A percentile compares a stretch with the other conserved stretches of the same genome.
These are phyloP conservation scores for Pituophis catenifer DNA, from an alignment of 2,113 vertebrate genomes.

Conservation along the genomic window DNA sequence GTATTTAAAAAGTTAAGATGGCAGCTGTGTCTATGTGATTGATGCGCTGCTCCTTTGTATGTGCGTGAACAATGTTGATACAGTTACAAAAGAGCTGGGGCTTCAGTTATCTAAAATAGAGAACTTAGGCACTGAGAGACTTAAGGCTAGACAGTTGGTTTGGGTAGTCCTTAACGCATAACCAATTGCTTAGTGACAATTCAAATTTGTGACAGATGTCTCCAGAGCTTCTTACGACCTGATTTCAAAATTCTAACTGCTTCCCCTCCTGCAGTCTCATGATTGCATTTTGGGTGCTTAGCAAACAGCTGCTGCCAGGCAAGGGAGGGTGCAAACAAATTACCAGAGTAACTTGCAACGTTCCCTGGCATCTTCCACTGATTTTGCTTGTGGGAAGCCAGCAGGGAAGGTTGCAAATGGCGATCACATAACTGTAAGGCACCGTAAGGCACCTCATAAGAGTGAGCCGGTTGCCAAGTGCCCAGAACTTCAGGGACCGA, in stretches of 20 bases:
- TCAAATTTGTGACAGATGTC: neutral
- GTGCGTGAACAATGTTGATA: neutral
- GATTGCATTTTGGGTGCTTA: too few relatives aligned
- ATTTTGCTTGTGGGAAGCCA: neutral
- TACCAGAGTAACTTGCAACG: neutral
- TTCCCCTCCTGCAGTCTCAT: neutral
- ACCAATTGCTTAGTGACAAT: neutral
- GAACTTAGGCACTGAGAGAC: neutral
- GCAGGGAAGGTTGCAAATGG: neutral
- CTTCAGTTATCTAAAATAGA: neutral
- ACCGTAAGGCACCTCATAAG: neutral
- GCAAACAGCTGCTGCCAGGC: too few relatives aligned
- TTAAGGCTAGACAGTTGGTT: neutral
- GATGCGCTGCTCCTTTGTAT: neutral
- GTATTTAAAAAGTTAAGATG: neutral
- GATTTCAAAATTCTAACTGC: neutral
- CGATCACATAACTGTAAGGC: neutral
- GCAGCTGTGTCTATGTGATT: neutral
- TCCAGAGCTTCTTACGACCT: neutral
- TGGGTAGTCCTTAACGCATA: neutral
- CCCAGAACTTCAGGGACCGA: neutral
- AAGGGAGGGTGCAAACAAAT: neutral
- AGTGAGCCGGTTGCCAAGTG: neutral
- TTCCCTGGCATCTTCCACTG: neutral
- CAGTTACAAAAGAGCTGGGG: neutral